Conservation (phyloP, 2,888 invertebrate genomes). For the Temnothorax rugatulus region DNA sequence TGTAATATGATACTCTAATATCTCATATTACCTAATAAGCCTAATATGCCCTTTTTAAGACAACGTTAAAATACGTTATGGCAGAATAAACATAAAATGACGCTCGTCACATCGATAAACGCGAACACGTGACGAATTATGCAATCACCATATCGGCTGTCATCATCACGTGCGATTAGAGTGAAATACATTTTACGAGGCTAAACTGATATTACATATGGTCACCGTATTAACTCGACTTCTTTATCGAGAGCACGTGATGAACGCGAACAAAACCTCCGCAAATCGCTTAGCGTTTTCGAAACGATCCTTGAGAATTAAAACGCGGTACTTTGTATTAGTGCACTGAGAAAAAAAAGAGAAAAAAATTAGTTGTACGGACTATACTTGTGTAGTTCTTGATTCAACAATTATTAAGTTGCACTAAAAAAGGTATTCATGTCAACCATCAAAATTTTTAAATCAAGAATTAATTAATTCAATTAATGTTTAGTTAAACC, state of each 20-base stretch:
- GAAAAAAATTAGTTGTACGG: not conserved
- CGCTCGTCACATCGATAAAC: not conserved
- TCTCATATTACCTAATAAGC: not conserved
- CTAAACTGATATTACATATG: not conserved
- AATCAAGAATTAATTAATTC: no score
- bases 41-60: not conserved
- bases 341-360: not conserved
- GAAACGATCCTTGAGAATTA: not conserved
- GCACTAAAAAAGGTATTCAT: no score
- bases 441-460: no score
- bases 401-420: no score
- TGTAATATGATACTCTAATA: not conserved
- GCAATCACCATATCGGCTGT: not conserved
- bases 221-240: not conserved
- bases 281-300: not conserved
- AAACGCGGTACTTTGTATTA: not conserved
- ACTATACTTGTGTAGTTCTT: no score
- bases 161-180: not conserved
- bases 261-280: not conserved
- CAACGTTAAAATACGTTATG: not conserved
- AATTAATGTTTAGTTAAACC: no score
- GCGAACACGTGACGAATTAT: not conserved
- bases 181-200: conserved; percentile 4
- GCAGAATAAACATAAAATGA: not conserved
- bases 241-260: conserved; percentile 10